A percentile compares a stretch with the other conserved stretches of the same genome.
Conservation (phyloP, 2,888 invertebrate species). For the Chrysolina americana region DNA sequence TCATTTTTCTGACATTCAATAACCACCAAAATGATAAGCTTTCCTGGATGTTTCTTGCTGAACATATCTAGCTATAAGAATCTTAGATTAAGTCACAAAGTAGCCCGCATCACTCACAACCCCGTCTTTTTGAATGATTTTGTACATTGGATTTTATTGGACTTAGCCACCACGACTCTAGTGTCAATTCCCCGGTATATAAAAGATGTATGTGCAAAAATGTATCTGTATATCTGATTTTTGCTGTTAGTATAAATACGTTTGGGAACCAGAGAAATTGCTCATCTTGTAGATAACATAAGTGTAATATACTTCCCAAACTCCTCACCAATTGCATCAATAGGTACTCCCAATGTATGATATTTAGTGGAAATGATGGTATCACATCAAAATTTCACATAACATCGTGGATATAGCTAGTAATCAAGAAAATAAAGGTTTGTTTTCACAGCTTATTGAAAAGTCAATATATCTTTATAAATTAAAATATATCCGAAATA, state of each 20-base stretch:
- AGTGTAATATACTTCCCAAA: conserved; percentile 41
- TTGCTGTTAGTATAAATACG: conserved; percentile 67
- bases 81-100: conserved; percentile 52
- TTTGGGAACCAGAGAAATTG: conserved; percentile 68
- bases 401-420: not conserved
- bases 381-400: not conserved
- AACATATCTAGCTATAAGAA: conserved; percentile 15
- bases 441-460: no score
- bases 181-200: conserved; percentile 65
- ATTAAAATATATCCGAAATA: no score
- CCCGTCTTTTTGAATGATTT: conserved; percentile 56
- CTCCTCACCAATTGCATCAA: conserved; percentile 16
- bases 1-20: no score
- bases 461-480: no score
- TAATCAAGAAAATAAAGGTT: no score
- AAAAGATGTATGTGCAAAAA: conserved; percentile 59
- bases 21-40: not conserved
- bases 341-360: conserved; percentile 35
- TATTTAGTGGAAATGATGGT: conserved; percentile 13
- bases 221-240: conserved; percentile 58
- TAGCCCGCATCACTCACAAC: conserved; percentile 65
- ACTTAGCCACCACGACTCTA: conserved; percentile 64
- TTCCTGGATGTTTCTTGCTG: conserved; percentile 23
- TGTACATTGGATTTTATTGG: conserved; percentile 67
- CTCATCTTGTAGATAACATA: conserved; percentile 65